Conservation (phyloP, 2,113 vertebrate species). For the Panthera tigris region DNA sequence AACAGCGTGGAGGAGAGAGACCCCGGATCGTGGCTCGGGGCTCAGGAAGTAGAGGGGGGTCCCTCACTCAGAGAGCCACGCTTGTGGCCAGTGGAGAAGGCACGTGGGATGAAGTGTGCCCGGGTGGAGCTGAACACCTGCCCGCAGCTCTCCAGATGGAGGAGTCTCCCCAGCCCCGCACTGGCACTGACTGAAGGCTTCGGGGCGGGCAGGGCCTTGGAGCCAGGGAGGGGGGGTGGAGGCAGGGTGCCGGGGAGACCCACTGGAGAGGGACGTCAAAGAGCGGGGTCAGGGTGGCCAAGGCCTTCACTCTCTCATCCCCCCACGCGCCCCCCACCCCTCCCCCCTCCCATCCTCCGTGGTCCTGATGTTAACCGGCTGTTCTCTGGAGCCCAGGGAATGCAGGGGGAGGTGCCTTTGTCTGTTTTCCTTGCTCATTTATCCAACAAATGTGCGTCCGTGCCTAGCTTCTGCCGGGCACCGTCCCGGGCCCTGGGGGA, state of each 20-base stretch:
- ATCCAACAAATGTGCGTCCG: fast-evolving
- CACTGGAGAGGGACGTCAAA: background rate
- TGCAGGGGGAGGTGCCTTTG: fast-evolving
- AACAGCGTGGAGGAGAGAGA: background rate
- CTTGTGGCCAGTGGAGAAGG: background rate
- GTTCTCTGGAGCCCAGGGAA: too few species aligned
- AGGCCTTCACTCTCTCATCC: background rate
- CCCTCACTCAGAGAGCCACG: background rate
- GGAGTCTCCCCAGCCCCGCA: background rate
- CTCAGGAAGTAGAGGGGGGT: too few species aligned
- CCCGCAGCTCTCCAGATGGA: background rate
- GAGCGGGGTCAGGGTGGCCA: too few species aligned
- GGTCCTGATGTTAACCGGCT: fast-evolving
- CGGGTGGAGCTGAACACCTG: too few species aligned
- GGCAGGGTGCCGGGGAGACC: background rate
- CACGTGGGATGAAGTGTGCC: background rate
- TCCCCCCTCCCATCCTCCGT: background rate
- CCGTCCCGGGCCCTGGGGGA: background rate
- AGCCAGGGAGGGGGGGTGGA: too few species aligned
- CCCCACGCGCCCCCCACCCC: fast-evolving
- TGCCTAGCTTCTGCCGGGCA: background rate
- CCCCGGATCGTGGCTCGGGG: background rate
- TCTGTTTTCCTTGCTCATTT: background rate
- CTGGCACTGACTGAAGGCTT: fast-evolving
- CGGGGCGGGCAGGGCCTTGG: background rate